Conservation (phyloP, 2,888 invertebrate genomes). For the Catocala nupta region DNA sequence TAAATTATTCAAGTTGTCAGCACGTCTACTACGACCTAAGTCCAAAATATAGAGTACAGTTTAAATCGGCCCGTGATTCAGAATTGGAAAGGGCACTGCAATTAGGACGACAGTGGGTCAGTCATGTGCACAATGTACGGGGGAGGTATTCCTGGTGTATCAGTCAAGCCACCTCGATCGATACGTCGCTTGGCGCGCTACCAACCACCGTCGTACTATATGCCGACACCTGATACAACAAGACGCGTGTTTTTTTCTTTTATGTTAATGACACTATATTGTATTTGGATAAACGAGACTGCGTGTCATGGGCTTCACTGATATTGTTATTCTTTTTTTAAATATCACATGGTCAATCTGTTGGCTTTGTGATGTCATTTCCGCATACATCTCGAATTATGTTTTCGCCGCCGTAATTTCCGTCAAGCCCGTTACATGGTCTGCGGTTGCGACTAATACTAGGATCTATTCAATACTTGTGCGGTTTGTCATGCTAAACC, state of each 20-base stretch:
- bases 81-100: constrained; percentile 68
- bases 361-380: constrained; percentile 9
- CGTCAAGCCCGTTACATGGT: constrained; percentile 9
- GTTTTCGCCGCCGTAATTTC: constrained; percentile 18
- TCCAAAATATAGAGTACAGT: constrained; percentile 21
- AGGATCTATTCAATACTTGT: constrained; percentile 24
- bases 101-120: constrained; percentile 69
- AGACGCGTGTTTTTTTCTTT: constrained; percentile 16
- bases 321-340: constrained; percentile 7
- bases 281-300: constrained; percentile 17
- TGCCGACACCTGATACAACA: constrained; percentile 40
- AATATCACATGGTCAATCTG: constrained; percentile 9
- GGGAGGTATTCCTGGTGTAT: constrained; percentile 47
- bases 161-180: constrained; percentile 39
- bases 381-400: background rate
- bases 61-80: constrained; percentile 69
- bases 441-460: constrained; percentile 30
- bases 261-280: constrained; percentile 21
- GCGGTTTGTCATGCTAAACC: constrained; percentile 40
- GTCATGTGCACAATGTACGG: constrained; percentile 57
- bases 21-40: constrained; percentile 8
- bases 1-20: constrained; percentile 5
- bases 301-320: constrained; percentile 5
- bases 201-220: constrained; percentile 54
- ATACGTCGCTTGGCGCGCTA: constrained; percentile 59